Percentiles rank a stretch among this genome's conserved stretches.
Conservation (phyloP, 2,113 vertebrate species). For the Carlito syrichta region DNA sequence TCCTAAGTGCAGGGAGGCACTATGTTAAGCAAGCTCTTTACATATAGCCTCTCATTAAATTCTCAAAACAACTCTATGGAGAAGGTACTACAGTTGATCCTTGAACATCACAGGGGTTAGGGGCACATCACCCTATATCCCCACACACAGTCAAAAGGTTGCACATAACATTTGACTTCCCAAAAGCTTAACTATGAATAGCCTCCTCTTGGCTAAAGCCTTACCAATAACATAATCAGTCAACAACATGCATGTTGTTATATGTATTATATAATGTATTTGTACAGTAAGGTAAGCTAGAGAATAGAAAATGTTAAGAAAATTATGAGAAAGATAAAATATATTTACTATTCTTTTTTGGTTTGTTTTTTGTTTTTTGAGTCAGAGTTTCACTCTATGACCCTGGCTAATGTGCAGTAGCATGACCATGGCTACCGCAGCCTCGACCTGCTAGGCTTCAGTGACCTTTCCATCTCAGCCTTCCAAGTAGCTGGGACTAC, state of each 20-base stretch:
- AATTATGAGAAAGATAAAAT: not conserved
- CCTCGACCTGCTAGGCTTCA: no score
- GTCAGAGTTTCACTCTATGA: no score
- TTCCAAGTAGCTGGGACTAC: no score
- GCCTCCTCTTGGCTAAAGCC: not conserved
- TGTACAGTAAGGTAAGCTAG: not conserved
- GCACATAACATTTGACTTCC: not conserved
- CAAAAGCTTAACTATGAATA: not conserved
- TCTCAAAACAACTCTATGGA: not conserved
- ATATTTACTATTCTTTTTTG: not conserved
- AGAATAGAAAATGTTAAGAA: not conserved
- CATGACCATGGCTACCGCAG: no score
- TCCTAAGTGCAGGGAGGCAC: not conserved
- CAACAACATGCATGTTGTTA: not conserved
- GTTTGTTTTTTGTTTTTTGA: no score
- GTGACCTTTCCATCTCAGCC: no score
- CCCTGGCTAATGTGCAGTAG: no score
- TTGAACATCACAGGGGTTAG: not conserved
- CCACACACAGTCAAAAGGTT: not conserved
- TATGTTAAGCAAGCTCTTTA: not conserved
- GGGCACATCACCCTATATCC: not conserved
- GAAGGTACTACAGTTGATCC: not conserved
- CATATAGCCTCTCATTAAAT: not conserved
- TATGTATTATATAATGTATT: not conserved
- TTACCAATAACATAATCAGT: not conserved